Evolutionary conservation across 2,113 vertebrate species (phyloP).

Genomic region (Probosciger aterrimus): DNA sequence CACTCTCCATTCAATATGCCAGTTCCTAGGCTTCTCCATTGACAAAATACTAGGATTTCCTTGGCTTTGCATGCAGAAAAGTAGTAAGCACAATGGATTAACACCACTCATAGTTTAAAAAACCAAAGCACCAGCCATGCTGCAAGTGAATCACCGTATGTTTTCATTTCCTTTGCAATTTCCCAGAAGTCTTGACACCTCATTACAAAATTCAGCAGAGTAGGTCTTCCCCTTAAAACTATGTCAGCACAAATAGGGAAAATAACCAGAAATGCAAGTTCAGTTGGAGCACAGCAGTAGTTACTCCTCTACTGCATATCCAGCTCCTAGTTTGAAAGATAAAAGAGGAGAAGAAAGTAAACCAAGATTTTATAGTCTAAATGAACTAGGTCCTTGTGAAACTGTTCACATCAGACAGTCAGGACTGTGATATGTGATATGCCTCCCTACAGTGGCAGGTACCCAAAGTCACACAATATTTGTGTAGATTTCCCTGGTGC

Average conservation of each 20-base stretch:
- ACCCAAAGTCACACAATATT: background rate
- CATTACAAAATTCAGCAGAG: background rate
- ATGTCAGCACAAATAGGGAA: background rate
- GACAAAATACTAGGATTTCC: background rate
- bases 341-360: background rate
- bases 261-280: background rate
- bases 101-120: background rate
- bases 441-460: background rate
- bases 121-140: constrained; percentile 1
- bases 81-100: background rate
- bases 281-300: background rate
- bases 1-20: background rate
- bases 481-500: background rate
- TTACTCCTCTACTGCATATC: background rate
- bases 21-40: background rate
- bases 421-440: background rate
- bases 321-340: background rate
- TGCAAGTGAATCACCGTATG: background rate
- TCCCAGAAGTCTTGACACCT: background rate
- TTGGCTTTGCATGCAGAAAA: background rate
- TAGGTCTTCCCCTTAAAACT: background rate
- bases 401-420: background rate
- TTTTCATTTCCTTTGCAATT: constrained; percentile 10
- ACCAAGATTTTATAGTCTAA: background rate
- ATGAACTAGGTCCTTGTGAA: background rate